Evolutionary conservation across 2,113 vertebrate genomes (phyloP), one percentile per base, ranked within the genome.

Genomic region (Mormyrus lacerda): DNA sequence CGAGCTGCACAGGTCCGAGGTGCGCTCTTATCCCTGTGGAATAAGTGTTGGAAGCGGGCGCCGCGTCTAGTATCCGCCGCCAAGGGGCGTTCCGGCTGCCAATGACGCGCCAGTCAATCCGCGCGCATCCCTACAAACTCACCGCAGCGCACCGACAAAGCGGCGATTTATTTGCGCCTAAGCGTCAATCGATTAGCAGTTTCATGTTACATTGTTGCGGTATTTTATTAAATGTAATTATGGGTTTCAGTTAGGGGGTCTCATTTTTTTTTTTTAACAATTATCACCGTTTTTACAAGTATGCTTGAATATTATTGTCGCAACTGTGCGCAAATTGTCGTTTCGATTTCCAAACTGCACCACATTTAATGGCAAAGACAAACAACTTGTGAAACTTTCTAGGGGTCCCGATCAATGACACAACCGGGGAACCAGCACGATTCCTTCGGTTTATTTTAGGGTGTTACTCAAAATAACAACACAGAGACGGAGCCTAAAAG

Each of bases 21-120:
- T 94, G 91, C 92, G 61, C 61, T 69, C 93, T 95, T 94, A 96
- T 97, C 96, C 96, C 96, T 95, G 96, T 95, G 97, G 97, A 97
- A 96, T 98, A 96, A 95, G 95, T 95, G 95, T 96, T 93, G 94
- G 94, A 95, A 95, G 94, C 95, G 95, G 93, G 95, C 95, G 90
- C 82, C 35, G 35, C 17, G 76, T 44, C 76, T 82, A 79, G 17
- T 82, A 27, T 3, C 31, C 76, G 35, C 76, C 4, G 82, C 39
- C 96, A 93, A 95, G 95, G 94, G 96, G 97, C 92, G 96, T 96
- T 95, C 93, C 92, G 89, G 76, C 83, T 87, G 82, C 82, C 91
- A 65, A 89, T 96, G 97, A 97, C 96, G 96, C 92, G 21, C 39
- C 91, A 87, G 94, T 94, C 95, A 94, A 93, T 96, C 96, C 92